Evolutionary conservation across 2,797 vertebrate species (phyloP).

Genomic region (Falco novaeseelandiae): DNA sequence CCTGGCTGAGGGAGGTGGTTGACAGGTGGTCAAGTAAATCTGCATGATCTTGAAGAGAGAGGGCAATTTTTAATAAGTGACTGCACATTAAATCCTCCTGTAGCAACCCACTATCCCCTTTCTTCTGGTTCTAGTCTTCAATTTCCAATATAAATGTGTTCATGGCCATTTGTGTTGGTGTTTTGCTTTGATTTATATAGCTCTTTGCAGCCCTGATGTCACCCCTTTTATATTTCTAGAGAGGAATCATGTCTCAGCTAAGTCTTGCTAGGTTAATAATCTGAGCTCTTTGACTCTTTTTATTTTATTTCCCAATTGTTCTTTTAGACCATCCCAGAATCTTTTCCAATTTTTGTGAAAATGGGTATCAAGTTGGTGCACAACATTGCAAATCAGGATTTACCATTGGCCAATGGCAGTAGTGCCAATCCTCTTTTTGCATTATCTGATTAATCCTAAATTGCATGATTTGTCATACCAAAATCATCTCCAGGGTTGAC

Average conservation of each 20-base stretch:
- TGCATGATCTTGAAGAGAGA: background rate
- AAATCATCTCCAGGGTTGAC: background rate
- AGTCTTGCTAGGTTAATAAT: background rate
- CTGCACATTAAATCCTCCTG: background rate
- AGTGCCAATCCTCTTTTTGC: background rate
- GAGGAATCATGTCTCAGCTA: background rate
- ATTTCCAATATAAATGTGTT: slow-evolving; percentile 28
- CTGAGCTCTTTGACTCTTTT: background rate
- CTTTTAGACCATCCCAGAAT: background rate
- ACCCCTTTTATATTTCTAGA: background rate
- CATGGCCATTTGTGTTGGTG: background rate
- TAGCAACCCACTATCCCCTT: background rate
- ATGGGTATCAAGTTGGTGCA: background rate
- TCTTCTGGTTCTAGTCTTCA: background rate
- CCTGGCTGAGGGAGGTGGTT: background rate
- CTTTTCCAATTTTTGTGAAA: background rate
- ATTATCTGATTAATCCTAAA: background rate
- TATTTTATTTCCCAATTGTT: background rate
- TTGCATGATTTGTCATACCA: background rate
- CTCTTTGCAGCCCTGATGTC: background rate
- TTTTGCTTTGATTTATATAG: slow-evolving; percentile 18
- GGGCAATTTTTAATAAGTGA: background rate
- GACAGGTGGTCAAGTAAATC: background rate
- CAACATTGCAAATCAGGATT: background rate
- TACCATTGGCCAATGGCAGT: background rate